A percentile compares a stretch with the other conserved stretches of the same genome.
phyloP scores from a whole-genome alignment of 2,113 vertebrate species.

The Hipposideros armiger region DNA sequence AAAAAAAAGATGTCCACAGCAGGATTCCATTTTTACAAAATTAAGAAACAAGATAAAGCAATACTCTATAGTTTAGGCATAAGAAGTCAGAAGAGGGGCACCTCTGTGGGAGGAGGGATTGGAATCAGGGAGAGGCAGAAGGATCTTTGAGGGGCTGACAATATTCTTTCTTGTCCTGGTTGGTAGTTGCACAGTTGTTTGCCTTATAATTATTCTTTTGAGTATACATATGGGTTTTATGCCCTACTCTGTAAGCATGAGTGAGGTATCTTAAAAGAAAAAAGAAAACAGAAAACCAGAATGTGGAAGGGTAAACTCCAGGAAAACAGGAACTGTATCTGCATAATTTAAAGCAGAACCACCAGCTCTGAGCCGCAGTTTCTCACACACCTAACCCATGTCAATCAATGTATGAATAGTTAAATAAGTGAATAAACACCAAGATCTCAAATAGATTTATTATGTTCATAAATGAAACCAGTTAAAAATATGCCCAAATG shows the following conservation, averaged over 20 bases:
- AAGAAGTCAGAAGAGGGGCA: background rate
- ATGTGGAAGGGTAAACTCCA: background rate
- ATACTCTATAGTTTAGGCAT: background rate
- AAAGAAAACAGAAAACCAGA: background rate
- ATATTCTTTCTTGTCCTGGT: background rate
- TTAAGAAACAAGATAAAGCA: background rate
- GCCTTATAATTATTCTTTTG: background rate
- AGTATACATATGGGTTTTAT: background rate
- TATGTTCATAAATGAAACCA: background rate
- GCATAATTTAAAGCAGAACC: conserved; percentile 17
- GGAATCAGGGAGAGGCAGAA: background rate
- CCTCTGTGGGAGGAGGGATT: background rate
- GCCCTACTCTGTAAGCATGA: background rate
- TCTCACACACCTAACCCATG: background rate
- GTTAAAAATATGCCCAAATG: background rate
- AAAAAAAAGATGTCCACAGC: background rate
- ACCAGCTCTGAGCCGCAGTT: background rate
- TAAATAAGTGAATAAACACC: background rate
- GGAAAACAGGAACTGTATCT: background rate
- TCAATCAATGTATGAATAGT: background rate
- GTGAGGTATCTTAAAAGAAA: background rate
- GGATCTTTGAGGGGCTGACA: background rate
- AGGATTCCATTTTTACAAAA: background rate
- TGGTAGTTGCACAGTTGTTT: background rate
- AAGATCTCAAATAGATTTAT: background rate